Conservation (phyloP, 2,113 vertebrate genomes). For the Microtus montanus region DNA sequence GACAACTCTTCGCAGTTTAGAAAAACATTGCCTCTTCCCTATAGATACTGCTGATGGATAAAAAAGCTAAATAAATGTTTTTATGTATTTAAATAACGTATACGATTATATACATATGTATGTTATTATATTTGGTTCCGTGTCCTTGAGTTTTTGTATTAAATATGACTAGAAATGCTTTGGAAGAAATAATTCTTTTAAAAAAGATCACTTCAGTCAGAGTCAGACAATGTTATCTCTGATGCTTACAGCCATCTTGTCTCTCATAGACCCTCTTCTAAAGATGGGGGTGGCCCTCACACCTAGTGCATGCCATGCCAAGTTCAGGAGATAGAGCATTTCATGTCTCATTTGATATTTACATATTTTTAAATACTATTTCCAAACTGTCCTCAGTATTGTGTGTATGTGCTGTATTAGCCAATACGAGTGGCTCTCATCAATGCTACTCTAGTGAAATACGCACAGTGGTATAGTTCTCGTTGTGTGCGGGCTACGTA, state of each 20-base stretch:
- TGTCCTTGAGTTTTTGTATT: neutral
- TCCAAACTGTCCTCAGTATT: neutral
- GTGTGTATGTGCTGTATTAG: neutral
- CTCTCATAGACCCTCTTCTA: accelerated
- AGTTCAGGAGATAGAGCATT: neutral
- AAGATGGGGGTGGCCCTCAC: neutral
- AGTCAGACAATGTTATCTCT: neutral
- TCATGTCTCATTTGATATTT: neutral
- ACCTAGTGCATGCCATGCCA: too few species aligned
- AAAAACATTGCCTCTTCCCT: neutral
- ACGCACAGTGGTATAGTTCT: neutral
- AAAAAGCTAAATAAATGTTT: neutral
- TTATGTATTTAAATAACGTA: neutral
- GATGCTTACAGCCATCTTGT: accelerated
- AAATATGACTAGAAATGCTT: neutral
- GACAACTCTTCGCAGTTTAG: neutral
- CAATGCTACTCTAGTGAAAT: neutral
- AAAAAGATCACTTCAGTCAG: neutral
- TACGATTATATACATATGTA: neutral
- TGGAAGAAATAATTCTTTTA: neutral
- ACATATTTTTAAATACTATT: neutral
- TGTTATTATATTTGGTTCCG: neutral
- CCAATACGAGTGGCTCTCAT: neutral
- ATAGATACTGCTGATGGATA: neutral
- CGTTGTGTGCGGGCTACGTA: too few species aligned